phyloP scores from a whole-genome alignment of 2,113 vertebrate species.

The Puffinus mauretanicus region DNA sequence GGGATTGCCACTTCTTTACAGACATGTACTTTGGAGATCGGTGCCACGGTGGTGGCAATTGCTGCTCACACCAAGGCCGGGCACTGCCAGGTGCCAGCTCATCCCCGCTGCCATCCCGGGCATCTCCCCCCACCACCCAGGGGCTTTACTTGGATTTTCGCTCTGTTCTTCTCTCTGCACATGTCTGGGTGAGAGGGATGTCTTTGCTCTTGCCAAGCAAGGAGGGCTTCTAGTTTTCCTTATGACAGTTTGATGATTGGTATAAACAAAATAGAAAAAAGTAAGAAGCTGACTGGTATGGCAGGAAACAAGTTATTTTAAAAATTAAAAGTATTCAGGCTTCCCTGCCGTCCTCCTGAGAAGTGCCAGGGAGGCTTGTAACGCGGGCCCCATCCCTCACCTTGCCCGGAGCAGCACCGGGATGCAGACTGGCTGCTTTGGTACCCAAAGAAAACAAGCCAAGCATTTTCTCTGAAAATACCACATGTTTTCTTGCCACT shows the following conservation, averaged over 20 bases:
- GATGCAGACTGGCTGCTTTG: neutral
- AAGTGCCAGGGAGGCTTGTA: neutral
- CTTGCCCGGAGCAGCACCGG: neutral
- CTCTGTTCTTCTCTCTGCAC: neutral
- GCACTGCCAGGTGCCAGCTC: neutral
- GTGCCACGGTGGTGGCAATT: neutral
- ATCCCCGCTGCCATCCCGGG: fast-evolving
- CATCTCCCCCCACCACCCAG: neutral
- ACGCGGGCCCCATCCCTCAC: fast-evolving
- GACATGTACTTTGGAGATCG: neutral
- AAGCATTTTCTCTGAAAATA: neutral
- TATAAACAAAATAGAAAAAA: neutral
- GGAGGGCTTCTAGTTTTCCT: neutral
- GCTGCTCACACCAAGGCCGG: no score
- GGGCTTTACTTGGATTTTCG: neutral
- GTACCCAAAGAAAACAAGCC: neutral
- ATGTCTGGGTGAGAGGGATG: no score
- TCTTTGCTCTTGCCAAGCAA: neutral
- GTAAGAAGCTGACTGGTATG: neutral
- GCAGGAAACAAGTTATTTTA: neutral
- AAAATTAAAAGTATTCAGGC: neutral
- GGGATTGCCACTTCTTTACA: neutral
- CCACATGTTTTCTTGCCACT: neutral
- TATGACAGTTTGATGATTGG: neutral
- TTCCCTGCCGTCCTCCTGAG: neutral